A percentile compares a stretch with the other conserved stretches of the same genome.
Conservation (phyloP, 2,113 vertebrate species). For the chimpanzee (Pan troglodytes) region NHGRI_mPanTro3-v2.1_pri NC_072408.2:63508501-63509000, state of each 20-base stretch:
- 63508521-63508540: constrained; percentile 39
- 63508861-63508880: constrained; percentile 26
- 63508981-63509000: background rate
- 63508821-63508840: background rate
- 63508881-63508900: background rate
- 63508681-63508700: background rate
- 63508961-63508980: background rate
- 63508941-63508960: constrained; percentile 10
- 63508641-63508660: background rate
- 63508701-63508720: constrained; percentile 3
- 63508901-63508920: background rate
- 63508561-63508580: background rate
- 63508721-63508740: constrained; percentile 26
- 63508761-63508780: background rate
- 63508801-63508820: constrained; percentile 26
- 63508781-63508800: background rate
- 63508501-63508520: constrained; percentile 45
- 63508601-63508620: constrained; percentile 52
- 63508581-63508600: constrained; percentile 32
- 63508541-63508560: background rate
- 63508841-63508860: background rate
- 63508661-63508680: constrained; percentile 44
- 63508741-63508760: background rate
- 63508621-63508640: constrained; percentile 60
- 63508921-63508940: constrained; percentile 26